phyloP scores from a whole-genome alignment of 2,797 vertebrate genomes.

The Setipinna tenuifilis region DNA sequence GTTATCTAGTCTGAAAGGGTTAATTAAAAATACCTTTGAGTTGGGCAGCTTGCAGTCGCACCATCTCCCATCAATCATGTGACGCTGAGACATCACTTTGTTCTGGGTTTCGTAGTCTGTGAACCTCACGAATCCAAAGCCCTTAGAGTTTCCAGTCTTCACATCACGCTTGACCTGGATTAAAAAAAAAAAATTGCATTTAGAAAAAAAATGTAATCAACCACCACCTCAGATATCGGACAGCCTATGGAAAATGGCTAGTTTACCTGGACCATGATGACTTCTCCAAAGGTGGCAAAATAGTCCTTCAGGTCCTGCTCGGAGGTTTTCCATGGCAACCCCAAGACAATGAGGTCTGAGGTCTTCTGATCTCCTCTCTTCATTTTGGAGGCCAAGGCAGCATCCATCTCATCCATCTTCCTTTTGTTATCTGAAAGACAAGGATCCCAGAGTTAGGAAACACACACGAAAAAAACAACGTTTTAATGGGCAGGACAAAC shows the following conservation, averaged over 20 bases:
- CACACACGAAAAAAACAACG: neutral
- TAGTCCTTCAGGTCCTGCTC: slow-evolving; percentile 98
- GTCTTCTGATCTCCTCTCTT: slow-evolving; percentile 98
- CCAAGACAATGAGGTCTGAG: slow-evolving; percentile 94
- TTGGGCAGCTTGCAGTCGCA: slow-evolving; percentile 99
- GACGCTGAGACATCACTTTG: slow-evolving; percentile 95
- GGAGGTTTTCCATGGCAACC: slow-evolving; percentile 96
- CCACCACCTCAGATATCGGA: neutral
- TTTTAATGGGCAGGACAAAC: too few species aligned
- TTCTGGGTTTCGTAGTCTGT: slow-evolving; percentile 96
- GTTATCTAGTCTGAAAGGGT: neutral
- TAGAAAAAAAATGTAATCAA: neutral
- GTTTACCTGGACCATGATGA: slow-evolving; percentile 98
- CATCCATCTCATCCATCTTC: slow-evolving; percentile 98
- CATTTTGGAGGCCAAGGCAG: slow-evolving; percentile 95
- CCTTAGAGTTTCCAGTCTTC: slow-evolving; percentile 96
- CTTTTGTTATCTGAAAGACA: slow-evolving; percentile 90
- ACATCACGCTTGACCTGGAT: slow-evolving; percentile 93
- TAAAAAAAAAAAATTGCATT: neutral
- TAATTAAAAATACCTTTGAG: slow-evolving; percentile 81
- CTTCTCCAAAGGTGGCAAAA: slow-evolving; percentile 96
- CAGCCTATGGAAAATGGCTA: neutral
- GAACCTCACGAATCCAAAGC: slow-evolving; percentile 98
- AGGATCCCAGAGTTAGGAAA: slow-evolving; percentile 36
- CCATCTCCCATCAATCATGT: slow-evolving; percentile 99